Base-by-base conservation (phyloP, 2,888 invertebrate genomes). In the Coremacera marginata region DNA sequence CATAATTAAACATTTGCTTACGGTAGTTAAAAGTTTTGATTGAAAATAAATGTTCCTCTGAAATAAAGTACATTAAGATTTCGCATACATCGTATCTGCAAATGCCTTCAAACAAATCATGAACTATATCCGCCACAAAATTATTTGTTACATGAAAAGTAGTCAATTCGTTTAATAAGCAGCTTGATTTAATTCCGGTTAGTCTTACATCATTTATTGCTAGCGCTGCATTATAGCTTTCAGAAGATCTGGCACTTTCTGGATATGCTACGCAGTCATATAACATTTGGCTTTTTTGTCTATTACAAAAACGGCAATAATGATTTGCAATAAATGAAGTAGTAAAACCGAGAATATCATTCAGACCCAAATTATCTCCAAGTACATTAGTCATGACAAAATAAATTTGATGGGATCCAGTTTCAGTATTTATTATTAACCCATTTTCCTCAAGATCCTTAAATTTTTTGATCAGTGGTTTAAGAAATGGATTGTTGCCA, bases 281-380 rank as follows among this genome's bases (percentile, higher is more conserved):
- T 77, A 65, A 72, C 31, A 31, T 31, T 31, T 31, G 31, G 31
- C 55, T 65, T 60, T 78, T 78, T 67, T 77, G 49, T 63, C 78
- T 60, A 19, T 65, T 78, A 44, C 79, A 78, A 70, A 80, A 79
- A 8, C 79, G 73, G 52, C 80, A 81, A 60, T 57, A 77, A 57
- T 51, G 76, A 44, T 70, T 72, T n/a, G 80, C 78, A 34, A 77
- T 80, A 52, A 80, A 80, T 0, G 78, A 77, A 51, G 70, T 77
- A 11, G 76, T 77, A 60, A 78, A 79, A 22, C 80, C 80, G 49
- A 78, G 70, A 16, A 80, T 70, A 49, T 77, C 74, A 52, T 80
- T 80, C 2, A 80, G 27, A 7, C 80, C 78, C 65, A 80, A 74
- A 62, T 78, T 80, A 60, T 78, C 80, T 2, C 80, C 80, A 16